Evolutionary conservation across 2,888 invertebrate genomes (phyloP).

Genomic region (Lycaena phlaeas): DNA sequence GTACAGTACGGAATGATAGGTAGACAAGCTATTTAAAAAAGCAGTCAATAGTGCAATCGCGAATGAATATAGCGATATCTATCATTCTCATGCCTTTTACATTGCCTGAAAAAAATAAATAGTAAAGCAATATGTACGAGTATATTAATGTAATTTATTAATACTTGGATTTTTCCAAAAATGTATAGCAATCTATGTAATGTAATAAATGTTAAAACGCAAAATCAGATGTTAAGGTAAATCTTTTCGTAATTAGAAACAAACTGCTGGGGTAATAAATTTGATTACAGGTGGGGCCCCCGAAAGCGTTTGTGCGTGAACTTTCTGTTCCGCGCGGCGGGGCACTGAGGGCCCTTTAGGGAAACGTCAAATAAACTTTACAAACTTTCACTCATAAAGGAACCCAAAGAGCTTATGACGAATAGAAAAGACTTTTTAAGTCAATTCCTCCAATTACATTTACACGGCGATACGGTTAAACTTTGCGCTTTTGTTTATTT

Average conservation of each 20-base stretch:
- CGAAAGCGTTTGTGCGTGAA: conserved; percentile 41
- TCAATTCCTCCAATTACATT: conserved; percentile 4
- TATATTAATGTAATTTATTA: too few relatives aligned
- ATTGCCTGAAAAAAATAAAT: too few relatives aligned
- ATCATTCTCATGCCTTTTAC: too few relatives aligned
- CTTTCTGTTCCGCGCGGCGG: conserved; percentile 28
- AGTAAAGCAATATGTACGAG: too few relatives aligned
- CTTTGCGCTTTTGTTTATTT: not conserved
- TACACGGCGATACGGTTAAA: not conserved
- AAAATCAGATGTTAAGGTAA: too few relatives aligned
- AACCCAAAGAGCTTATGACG: conserved; percentile 12
- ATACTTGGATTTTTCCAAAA: too few relatives aligned
- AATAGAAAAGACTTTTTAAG: conserved; percentile 11
- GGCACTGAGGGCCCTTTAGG: conserved; percentile 31
- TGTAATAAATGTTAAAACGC: too few relatives aligned
- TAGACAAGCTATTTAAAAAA: too few relatives aligned
- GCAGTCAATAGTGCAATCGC: too few relatives aligned
- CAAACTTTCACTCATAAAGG: conserved; percentile 31
- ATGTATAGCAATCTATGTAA: too few relatives aligned
- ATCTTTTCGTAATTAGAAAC: conserved; percentile 20
- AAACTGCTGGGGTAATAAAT: conserved; percentile 34
- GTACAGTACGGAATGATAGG: too few relatives aligned
- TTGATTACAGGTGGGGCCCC: conserved; percentile 34
- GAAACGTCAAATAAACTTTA: conserved; percentile 46
- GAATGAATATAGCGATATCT: too few relatives aligned